These are phyloP conservation scores for Alfaro cultratus DNA, from an alignment of 2,797 vertebrate genomes.

Conservation along the genomic window DNA sequence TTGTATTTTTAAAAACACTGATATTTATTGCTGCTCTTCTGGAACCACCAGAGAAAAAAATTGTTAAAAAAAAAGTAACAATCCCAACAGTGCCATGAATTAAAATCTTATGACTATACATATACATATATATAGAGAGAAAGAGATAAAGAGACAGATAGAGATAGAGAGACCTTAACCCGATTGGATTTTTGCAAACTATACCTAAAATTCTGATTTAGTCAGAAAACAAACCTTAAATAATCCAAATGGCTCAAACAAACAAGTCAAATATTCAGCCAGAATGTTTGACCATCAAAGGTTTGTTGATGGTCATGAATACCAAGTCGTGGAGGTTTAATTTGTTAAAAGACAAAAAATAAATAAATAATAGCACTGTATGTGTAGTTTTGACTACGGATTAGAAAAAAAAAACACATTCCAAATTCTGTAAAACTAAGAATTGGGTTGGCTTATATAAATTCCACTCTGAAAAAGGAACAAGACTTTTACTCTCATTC, in stretches of 20 bases:
- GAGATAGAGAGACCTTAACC: too few relatives aligned
- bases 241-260: too few relatives aligned
- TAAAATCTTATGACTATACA: neutral
- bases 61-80: neutral
- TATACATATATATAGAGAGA: too few relatives aligned
- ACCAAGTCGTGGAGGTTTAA: neutral
- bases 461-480: neutral
- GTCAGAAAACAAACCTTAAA: neutral
- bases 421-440: neutral
- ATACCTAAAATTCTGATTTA: neutral
- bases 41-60: neutral
- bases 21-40: neutral
- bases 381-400: neutral
- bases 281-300: neutral
- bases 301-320: neutral
- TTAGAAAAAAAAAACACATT: too few relatives aligned
- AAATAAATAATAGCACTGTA: neutral
- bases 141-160: too few relatives aligned
- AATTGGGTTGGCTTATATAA: neutral
- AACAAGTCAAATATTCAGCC: neutral
- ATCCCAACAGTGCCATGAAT: neutral
- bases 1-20: neutral
- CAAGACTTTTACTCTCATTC: neutral
- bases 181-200: neutral
- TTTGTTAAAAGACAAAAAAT: neutral